phyloP scores from a whole-genome alignment of 2,888 invertebrate species.

The Nomada ferruginata region DNA sequence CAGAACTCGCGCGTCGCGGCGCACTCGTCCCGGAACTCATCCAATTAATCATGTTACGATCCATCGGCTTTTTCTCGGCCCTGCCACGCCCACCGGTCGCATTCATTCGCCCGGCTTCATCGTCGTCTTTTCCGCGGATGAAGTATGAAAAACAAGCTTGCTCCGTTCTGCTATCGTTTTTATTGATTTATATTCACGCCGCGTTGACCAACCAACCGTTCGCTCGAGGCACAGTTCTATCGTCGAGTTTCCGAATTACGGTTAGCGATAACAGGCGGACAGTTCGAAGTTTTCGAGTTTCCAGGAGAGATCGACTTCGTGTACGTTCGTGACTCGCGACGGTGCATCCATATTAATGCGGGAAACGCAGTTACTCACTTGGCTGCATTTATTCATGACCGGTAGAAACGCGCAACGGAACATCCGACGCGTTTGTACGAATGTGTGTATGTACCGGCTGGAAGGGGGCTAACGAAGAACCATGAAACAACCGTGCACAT shows the following conservation, averaged over 20 bases:
- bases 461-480: conserved; percentile 22
- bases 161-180: conserved; percentile 5
- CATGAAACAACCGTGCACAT: background rate
- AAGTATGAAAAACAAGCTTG: conserved; percentile 47
- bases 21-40: conserved; percentile 64
- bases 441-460: background rate
- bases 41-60: conserved; percentile 78
- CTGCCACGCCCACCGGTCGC: conserved; percentile 43
- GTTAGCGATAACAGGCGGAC: conserved; percentile 17
- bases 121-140: conserved; percentile 46
- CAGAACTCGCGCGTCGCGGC: conserved; percentile 47
- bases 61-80: conserved; percentile 60
- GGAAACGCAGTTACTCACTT: conserved; percentile 65
- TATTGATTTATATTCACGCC: conserved; percentile 57
- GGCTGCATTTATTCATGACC: conserved; percentile 59
- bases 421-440: conserved; percentile 2
- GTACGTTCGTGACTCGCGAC: conserved; percentile 49
- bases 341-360: conserved; percentile 59
- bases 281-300: conserved; percentile 13
- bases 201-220: conserved; percentile 38
- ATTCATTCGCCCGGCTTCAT: conserved; percentile 35
- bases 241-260: background rate
- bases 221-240: conserved; percentile 9
- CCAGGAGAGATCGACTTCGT: background rate
- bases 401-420: background rate